phyloP scores from a whole-genome alignment of 1,140 invertebrate species.

The Magallana ariakensis region DNA sequence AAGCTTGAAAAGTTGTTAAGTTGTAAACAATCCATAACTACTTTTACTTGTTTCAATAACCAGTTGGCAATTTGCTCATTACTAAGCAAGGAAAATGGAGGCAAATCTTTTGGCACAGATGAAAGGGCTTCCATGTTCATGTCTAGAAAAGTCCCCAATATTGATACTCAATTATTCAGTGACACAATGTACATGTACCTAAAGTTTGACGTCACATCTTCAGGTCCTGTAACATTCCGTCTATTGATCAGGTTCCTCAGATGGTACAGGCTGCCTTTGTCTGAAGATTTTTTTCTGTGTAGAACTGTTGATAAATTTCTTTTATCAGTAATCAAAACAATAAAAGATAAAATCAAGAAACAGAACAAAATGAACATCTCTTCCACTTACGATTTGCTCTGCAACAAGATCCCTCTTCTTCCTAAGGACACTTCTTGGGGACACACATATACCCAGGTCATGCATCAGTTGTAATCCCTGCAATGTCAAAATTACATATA shows the following conservation, averaged over 20 bases:
- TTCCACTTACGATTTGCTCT: constrained; percentile 34
- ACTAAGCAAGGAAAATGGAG: no score
- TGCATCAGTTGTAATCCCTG: no score
- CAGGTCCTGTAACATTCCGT: constrained; percentile 48
- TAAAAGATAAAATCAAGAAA: no score
- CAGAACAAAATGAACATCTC: neutral
- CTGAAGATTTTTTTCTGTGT: constrained; percentile 43
- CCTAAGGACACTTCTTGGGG: constrained; percentile 39
- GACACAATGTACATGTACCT: constrained; percentile 5
- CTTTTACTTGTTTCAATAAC: no score
- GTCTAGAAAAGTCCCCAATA: constrained; percentile 20
- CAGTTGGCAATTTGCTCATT: no score
- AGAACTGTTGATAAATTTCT: constrained; percentile 52
- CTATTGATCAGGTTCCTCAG: constrained; percentile 44
- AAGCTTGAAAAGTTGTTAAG: no score
- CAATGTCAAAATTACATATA: no score
- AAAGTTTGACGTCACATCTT: constrained; percentile 46
- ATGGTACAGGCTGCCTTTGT: constrained; percentile 43
- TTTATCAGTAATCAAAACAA: neutral
- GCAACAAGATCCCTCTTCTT: constrained; percentile 43
- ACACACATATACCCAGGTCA: constrained; percentile 4
- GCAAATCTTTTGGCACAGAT: neutral
- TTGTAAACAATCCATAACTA: no score
- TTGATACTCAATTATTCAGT: neutral
- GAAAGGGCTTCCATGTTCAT: neutral